phyloP scores from a whole-genome alignment of 2,888 invertebrate genomes.

The Stegophylla sp. region DNA sequence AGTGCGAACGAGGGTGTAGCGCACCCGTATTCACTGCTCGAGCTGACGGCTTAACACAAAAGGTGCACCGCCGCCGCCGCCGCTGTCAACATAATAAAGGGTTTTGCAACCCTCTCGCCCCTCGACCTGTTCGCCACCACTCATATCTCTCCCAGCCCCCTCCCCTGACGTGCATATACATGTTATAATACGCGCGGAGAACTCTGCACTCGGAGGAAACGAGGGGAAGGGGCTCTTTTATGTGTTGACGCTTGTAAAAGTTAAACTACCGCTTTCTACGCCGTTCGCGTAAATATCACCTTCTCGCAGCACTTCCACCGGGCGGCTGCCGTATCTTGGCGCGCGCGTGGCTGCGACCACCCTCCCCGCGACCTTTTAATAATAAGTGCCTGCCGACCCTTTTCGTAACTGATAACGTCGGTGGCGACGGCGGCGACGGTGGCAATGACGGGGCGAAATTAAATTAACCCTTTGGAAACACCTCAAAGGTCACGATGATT shows the following conservation, averaged over 20 bases:
- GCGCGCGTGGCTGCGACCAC: slow-evolving; percentile 18
- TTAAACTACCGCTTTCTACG: slow-evolving; percentile 57
- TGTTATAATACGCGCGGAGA: neutral
- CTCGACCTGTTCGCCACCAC: slow-evolving; percentile 10
- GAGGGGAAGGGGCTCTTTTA: slow-evolving; percentile 49
- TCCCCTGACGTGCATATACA: neutral
- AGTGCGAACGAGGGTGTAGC: neutral
- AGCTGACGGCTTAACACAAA: slow-evolving; percentile 60
- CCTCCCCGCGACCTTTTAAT: slow-evolving; percentile 60
- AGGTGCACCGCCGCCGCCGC: slow-evolving; percentile 61
- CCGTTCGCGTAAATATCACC: slow-evolving; percentile 56
- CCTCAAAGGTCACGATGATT: slow-evolving; percentile 52
- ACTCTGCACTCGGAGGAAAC: neutral
- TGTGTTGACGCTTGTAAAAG: slow-evolving; percentile 56
- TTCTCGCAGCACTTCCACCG: slow-evolving; percentile 15
- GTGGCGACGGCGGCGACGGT: neutral
- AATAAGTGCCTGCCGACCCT: slow-evolving; percentile 60
- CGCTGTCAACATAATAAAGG: slow-evolving; percentile 60
- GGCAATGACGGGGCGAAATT: slow-evolving; percentile 18
- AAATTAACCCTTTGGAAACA: slow-evolving; percentile 56
- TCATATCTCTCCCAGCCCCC: neutral
- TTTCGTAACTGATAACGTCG: slow-evolving; percentile 58
- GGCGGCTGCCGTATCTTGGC: neutral
- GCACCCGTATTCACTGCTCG: slow-evolving; percentile 1
- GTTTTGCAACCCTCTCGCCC: slow-evolving; percentile 53